Evolutionary conservation across 2,113 vertebrate genomes (phyloP).

Genomic region (Actinemys pallida): DNA sequence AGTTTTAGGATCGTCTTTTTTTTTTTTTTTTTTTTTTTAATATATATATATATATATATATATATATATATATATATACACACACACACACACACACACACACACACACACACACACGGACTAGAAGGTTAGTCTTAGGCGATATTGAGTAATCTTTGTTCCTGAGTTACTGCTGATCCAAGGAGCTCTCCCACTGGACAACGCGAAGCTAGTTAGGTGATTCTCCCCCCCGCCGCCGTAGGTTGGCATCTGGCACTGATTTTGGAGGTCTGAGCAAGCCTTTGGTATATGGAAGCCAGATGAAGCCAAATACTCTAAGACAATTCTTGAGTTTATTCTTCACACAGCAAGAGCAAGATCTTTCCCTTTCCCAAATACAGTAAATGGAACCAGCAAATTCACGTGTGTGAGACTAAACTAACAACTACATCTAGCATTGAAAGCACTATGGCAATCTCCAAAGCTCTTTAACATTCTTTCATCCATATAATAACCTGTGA

Average conservation of each 20-base stretch:
- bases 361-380: neutral
- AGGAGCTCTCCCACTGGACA: neutral
- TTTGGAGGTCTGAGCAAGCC: fast-evolving
- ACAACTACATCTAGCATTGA: neutral
- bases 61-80: no score
- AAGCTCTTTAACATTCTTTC: neutral
- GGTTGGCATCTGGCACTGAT: neutral
- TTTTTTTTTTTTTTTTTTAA: neutral
- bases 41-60: neutral
- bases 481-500: neutral
- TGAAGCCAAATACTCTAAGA: fast-evolving
- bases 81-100: no score
- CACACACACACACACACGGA: no score
- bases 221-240: no score
- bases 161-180: fast-evolving
- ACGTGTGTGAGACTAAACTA: neutral
- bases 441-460: neutral
- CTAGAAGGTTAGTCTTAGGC: no score
- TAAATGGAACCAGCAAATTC: neutral
- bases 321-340: neutral
- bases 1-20: no score
- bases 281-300: neutral
- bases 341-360: neutral
- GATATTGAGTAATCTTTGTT: neutral
- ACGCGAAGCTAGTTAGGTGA: neutral